Conservation (phyloP, 2,888 invertebrate genomes). For the Siphlonurus alternatus region DNA sequence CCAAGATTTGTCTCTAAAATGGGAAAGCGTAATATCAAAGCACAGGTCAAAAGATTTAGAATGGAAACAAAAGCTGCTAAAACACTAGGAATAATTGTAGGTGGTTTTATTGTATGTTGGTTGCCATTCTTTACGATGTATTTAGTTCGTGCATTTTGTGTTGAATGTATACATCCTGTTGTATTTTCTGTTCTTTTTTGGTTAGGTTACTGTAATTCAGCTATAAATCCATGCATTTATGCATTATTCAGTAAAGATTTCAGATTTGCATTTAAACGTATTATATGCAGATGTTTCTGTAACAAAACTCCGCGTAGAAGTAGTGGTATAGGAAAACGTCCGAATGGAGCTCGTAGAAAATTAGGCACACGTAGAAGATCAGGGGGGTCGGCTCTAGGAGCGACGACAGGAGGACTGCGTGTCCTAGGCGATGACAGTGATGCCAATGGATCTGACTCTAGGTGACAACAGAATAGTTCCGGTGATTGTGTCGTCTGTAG, state of each 20-base stretch:
- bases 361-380: neutral
- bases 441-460: neutral
- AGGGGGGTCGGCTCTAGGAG: neutral
- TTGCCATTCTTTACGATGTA: conserved; percentile 94
- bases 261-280: conserved; percentile 82
- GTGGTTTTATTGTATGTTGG: conserved; percentile 95
- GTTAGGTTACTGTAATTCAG: conserved; percentile 95
- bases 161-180: conserved; percentile 64
- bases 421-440: neutral
- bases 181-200: conserved; percentile 88
- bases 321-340: neutral
- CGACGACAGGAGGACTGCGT: neutral
- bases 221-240: conserved; percentile 89
- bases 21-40: conserved; percentile 81
- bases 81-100: conserved; percentile 91
- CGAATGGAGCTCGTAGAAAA: neutral
- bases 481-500: neutral
- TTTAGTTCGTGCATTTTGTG: conserved; percentile 74
- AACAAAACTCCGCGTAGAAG: neutral
- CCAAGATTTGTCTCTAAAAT: conserved; percentile 41
- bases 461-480: neutral
- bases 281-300: conserved; percentile 74
- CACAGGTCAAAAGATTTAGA: conserved; percentile 76
- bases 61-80: conserved; percentile 97
- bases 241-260: conserved; percentile 91